Percentiles rank a stretch among this genome's conserved stretches.
Conservation (phyloP, 2,113 vertebrate species). For the Pimephales promelas region DNA sequence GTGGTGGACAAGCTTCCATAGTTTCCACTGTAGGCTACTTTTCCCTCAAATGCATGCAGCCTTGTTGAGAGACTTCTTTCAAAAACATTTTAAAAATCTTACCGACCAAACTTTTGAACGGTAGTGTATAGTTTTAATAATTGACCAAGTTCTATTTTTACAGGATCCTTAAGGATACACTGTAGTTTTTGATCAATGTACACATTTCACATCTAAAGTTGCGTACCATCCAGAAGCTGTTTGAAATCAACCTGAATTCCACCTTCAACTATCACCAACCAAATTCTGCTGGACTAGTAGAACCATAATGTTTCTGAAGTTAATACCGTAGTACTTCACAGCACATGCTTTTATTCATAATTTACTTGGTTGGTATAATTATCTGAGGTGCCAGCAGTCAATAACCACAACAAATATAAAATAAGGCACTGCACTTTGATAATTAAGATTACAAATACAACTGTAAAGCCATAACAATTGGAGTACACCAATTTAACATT, state of each 20-base stretch:
- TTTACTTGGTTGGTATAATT: neutral
- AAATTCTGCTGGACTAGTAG: neutral
- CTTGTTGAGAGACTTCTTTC: neutral
- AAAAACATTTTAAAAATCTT: neutral
- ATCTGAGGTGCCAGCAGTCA: neutral
- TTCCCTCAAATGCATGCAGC: neutral
- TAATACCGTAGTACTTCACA: neutral
- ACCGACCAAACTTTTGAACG: neutral
- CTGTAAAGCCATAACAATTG: neutral
- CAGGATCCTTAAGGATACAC: neutral
- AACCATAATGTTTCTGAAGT: constrained; percentile 7
- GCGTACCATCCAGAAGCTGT: neutral
- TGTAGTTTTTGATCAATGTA: neutral
- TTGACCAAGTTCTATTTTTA: neutral
- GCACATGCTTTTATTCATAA: neutral
- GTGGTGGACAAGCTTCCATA: no score
- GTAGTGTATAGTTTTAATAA: neutral
- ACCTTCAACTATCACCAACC: neutral
- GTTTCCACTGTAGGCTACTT: no score
- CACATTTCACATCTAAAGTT: neutral
- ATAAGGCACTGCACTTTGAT: neutral
- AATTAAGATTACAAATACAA: neutral
- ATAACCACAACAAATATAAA: neutral
- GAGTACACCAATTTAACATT: neutral
- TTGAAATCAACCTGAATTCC: neutral